A percentile compares a stretch with the other conserved stretches of the same genome.
Evolutionary conservation across 2,888 invertebrate genomes (phyloP).

Genomic region (Flexamia atlantica): DNA sequence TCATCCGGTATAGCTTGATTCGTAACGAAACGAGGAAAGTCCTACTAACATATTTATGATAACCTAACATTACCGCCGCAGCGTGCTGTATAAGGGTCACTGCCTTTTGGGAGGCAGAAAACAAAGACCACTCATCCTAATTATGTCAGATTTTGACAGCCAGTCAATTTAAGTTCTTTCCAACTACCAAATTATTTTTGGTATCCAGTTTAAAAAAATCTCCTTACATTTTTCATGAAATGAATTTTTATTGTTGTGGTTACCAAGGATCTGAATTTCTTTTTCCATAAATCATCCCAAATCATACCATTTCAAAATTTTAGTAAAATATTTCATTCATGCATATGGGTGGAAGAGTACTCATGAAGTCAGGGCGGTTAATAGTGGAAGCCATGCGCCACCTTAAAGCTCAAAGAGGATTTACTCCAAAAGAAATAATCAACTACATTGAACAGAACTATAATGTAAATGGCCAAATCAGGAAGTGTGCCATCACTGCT

Average conservation of each 20-base stretch:
- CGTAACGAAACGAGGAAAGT: too few relatives aligned
- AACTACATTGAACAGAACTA: neutral
- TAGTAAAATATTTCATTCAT: neutral
- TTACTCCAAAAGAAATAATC: slow-evolving; percentile 2
- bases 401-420: neutral
- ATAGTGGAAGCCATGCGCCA: slow-evolving; percentile 12
- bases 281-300: neutral
- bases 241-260: neutral
- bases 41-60: too few relatives aligned
- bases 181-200: too few relatives aligned
- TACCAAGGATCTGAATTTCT: neutral
- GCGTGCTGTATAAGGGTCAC: too few relatives aligned
- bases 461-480: neutral
- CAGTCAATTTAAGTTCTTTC: too few relatives aligned
- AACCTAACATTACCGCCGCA: too few relatives aligned
- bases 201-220: too few relatives aligned
- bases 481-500: neutral
- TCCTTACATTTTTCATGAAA: too few relatives aligned
- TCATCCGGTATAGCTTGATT: too few relatives aligned
- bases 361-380: neutral
- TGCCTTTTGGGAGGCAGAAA: too few relatives aligned
- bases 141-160: too few relatives aligned
- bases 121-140: too few relatives aligned
- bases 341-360: neutral
- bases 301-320: neutral